Conservation (phyloP, 2,113 vertebrate species). For the Cinclus mexicanus region DNA sequence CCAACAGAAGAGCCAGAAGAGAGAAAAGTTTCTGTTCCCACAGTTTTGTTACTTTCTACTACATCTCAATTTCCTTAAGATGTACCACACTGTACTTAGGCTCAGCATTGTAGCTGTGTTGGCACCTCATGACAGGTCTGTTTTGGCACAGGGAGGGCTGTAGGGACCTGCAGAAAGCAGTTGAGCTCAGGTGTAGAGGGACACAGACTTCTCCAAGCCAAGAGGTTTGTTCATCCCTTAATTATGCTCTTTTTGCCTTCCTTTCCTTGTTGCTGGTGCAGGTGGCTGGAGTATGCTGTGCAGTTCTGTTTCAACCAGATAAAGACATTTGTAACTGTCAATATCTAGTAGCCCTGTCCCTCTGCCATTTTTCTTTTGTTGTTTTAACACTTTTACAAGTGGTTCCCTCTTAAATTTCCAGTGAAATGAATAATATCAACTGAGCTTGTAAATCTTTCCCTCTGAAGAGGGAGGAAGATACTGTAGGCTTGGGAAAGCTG, state of each 20-base stretch:
- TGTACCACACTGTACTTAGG: fast-evolving
- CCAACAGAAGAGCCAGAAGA: neutral
- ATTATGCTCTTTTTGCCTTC: neutral
- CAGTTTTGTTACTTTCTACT: neutral
- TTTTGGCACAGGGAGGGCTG: neutral
- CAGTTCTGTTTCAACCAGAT: constrained; percentile 6
- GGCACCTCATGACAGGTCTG: neutral
- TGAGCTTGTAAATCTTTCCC: neutral
- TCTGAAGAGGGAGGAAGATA: neutral
- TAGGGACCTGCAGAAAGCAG: neutral
- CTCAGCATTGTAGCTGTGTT: neutral
- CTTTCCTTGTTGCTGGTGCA: neutral
- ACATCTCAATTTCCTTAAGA: neutral
- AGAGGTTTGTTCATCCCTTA: neutral
- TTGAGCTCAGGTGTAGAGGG: neutral
- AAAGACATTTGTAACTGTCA: constrained; percentile 24
- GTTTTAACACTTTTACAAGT: constrained; percentile 30
- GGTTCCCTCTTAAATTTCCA: constrained; percentile 2
- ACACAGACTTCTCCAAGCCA: neutral
- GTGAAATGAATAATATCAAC: neutral
- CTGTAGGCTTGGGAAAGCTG: fast-evolving
- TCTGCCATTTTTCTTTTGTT: constrained; percentile 38
- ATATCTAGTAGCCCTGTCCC: neutral
- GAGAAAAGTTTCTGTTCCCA: neutral
- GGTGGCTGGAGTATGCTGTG: neutral